These are phyloP conservation scores for Panagrolaimus sp. DNA, from an alignment of 1,140 invertebrate species.

Conservation along the genomic window DNA sequence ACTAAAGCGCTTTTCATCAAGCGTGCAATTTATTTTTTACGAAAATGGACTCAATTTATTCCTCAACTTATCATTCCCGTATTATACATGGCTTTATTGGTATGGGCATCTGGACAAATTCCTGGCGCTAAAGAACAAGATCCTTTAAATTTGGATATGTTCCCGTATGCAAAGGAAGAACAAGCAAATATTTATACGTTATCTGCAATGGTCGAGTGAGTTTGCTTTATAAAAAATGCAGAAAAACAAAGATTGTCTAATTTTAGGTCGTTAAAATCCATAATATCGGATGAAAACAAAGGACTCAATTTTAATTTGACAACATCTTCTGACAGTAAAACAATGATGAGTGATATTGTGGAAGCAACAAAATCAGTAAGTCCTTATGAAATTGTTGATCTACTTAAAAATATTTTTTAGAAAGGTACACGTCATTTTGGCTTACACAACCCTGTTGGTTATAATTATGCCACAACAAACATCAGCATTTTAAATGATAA, in stretches of 20 bases:
- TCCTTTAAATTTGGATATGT: slow-evolving; percentile 16
- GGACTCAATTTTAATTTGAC: background rate
- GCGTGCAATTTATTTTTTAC: slow-evolving; percentile 24
- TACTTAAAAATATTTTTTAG: background rate
- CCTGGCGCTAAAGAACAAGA: slow-evolving; percentile 24
- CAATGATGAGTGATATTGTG: background rate
- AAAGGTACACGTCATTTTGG: slow-evolving; percentile 20
- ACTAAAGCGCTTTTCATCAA: slow-evolving; percentile 28
- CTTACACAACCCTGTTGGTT: slow-evolving; percentile 25
- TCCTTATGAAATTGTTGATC: too few relatives aligned
- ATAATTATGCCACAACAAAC: slow-evolving; percentile 16
- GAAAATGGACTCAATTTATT: slow-evolving; percentile 28
- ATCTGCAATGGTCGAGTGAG: too few relatives aligned
- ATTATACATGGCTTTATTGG: slow-evolving; percentile 19
- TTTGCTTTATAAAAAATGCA: too few relatives aligned
- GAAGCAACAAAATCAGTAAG: background rate
- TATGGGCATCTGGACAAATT: slow-evolving; percentile 19
- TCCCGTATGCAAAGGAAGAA: background rate
- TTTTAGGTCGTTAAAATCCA: too few relatives aligned
- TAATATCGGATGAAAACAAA: too few relatives aligned
- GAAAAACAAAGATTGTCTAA: too few relatives aligned
- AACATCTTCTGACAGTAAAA: background rate
- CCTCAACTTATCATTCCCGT: slow-evolving; percentile 26
- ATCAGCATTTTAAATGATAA: background rate
- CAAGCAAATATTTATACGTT: too few relatives aligned